A percentile compares a stretch with the other conserved stretches of the same genome.
phyloP scores from a whole-genome alignment of 2,113 vertebrate genomes.

The Elephantulus edwardii region DNA sequence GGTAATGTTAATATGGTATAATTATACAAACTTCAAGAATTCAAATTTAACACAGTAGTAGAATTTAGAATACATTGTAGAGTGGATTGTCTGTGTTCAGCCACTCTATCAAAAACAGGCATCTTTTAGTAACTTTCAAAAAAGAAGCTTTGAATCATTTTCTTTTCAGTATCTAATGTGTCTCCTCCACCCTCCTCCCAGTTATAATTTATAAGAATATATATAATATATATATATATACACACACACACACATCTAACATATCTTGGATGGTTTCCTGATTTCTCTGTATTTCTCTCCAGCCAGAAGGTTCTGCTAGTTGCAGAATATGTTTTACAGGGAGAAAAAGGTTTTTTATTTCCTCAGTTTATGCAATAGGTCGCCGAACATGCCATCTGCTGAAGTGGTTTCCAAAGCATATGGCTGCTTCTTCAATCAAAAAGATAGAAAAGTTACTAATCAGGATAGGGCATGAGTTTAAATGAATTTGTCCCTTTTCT shows the following conservation, averaged over 20 bases:
- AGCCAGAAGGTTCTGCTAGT: conserved; percentile 17
- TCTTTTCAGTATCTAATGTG: background rate
- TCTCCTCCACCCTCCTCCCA: background rate
- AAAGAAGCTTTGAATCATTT: background rate
- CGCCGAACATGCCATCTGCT: conserved; percentile 63
- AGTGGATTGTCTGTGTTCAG: background rate
- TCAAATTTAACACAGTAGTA: background rate
- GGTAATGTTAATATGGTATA: background rate
- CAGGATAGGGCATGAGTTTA: no score
- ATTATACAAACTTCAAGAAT: background rate
- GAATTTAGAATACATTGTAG: background rate
- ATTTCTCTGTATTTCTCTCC: background rate
- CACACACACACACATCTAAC: no score
- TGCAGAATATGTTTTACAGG: conserved; percentile 50
- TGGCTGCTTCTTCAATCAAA: conserved; percentile 34
- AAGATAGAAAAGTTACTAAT: background rate
- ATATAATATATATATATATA: no score
- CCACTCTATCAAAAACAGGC: background rate
- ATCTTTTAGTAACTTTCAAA: conserved; percentile 38
- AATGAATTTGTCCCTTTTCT: no score
- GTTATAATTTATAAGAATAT: background rate
- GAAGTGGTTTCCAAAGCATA: conserved; percentile 54
- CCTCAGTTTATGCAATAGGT: conserved; percentile 66
- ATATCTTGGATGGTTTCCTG: conserved; percentile 28
- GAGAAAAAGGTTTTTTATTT: conserved; percentile 56